phyloP scores from a whole-genome alignment of 2,113 vertebrate genomes.

The Anarhynchus alexandrinus region DNA sequence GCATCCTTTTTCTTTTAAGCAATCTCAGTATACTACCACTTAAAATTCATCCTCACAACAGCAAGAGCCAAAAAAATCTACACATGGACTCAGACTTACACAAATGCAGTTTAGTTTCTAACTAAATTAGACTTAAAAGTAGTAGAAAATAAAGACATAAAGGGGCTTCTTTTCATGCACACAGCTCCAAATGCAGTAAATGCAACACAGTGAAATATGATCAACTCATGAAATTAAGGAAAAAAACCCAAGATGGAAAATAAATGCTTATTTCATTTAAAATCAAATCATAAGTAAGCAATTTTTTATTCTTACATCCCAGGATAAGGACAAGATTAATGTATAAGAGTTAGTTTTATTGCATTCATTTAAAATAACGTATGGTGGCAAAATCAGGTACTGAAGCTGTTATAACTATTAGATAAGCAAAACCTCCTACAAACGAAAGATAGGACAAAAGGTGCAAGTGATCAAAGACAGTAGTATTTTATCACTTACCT shows the following conservation, averaged over 20 bases:
- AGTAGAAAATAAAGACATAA: background rate
- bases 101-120: slow-evolving; percentile 8
- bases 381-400: background rate
- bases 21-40: slow-evolving; percentile 68
- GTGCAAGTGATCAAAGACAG: slow-evolving; percentile 34
- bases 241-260: background rate
- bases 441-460: slow-evolving; percentile 27
- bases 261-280: background rate
- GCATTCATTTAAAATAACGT: background rate
- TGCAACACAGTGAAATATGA: background rate
- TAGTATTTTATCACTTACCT: slow-evolving; percentile 81
- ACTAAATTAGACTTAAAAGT: background rate
- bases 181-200: background rate
- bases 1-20: slow-evolving; percentile 78
- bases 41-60: slow-evolving; percentile 19
- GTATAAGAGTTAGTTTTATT: background rate
- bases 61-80: slow-evolving; percentile 38
- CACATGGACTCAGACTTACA: background rate
- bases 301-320: background rate
- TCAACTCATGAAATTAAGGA: background rate
- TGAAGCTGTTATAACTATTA: background rate
- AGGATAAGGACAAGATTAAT: background rate
- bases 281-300: background rate
- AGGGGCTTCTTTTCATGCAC: background rate
- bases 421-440: background rate